Evolutionary conservation across 2,888 invertebrate genomes (phyloP).

Genomic region (Oscheius sp.): DNA sequence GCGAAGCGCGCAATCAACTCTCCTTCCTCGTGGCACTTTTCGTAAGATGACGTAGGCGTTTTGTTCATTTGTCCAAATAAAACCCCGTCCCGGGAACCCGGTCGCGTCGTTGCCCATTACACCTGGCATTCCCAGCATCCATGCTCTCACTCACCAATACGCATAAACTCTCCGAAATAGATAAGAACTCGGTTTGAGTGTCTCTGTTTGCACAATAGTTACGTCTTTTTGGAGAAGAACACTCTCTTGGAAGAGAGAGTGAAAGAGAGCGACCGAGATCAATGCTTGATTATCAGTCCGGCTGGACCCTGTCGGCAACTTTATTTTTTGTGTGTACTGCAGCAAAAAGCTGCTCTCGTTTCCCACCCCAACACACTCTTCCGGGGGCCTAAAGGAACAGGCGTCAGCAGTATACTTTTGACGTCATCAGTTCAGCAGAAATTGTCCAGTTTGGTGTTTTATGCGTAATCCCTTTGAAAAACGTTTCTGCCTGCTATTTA

Average conservation of each 20-base stretch:
- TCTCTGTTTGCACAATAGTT: conserved; percentile 2
- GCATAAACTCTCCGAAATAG: background rate
- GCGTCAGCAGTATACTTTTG: conserved; percentile 9
- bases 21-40: conserved; percentile 1
- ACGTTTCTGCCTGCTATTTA: conserved; percentile 1
- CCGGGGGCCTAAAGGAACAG: background rate
- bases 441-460: background rate
- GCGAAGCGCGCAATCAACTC: background rate
- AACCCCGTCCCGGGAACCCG: background rate
- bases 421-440: conserved; percentile 23
- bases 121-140: conserved; percentile 18
- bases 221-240: conserved; percentile 6
- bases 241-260: background rate
- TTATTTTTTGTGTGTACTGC: background rate
- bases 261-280: conserved; percentile 1
- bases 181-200: conserved; percentile 9
- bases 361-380: background rate
- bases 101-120: conserved; percentile 2
- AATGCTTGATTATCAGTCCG: conserved; percentile 31
- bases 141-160: background rate
- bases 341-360: background rate
- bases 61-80: conserved; percentile 10
- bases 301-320: background rate
- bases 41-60: conserved; percentile 9
- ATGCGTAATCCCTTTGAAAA: background rate